Evolutionary conservation across 1,140 invertebrate species (phyloP).

Genomic region (Acromyrmex charruanus): DNA sequence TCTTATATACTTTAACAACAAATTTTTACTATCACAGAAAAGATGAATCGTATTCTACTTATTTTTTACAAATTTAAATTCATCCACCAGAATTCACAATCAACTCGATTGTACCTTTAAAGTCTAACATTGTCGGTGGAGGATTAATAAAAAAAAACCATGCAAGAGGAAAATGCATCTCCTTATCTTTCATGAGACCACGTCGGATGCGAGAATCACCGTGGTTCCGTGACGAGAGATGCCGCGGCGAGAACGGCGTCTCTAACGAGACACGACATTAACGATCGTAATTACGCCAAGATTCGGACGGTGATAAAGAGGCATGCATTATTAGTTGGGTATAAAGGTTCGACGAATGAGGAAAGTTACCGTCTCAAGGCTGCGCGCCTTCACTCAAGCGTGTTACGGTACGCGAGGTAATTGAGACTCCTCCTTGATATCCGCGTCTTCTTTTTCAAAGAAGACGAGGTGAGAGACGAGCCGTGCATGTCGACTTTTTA

Average conservation of each 20-base stretch:
- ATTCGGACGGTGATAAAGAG: slow-evolving; percentile 57
- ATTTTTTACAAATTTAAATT: too few species aligned
- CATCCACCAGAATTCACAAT: too few species aligned
- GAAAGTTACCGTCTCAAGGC: slow-evolving; percentile 33
- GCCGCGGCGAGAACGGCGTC: background rate
- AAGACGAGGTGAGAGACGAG: background rate
- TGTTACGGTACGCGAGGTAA: background rate
- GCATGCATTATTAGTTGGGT: slow-evolving; percentile 22
- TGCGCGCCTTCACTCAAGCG: background rate
- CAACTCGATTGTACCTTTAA: too few species aligned
- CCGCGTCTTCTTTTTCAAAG: slow-evolving; percentile 12
- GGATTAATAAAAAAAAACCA: background rate
- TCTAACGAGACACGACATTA: slow-evolving; percentile 57
- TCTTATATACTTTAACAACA: too few species aligned
- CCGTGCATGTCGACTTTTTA: slow-evolving; percentile 19
- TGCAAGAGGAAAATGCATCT: background rate
- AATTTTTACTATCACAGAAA: too few species aligned
- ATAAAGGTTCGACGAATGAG: slow-evolving; percentile 36
- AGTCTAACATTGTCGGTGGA: background rate
- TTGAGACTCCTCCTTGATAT: slow-evolving; percentile 28
- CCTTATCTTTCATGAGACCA: background rate
- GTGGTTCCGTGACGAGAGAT: background rate
- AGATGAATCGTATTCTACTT: too few species aligned
- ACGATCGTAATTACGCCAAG: slow-evolving; percentile 55
- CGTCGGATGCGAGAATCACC: slow-evolving; percentile 3